phyloP scores from a whole-genome alignment of 2,113 vertebrate species.

The Xenopus laevis region DNA sequence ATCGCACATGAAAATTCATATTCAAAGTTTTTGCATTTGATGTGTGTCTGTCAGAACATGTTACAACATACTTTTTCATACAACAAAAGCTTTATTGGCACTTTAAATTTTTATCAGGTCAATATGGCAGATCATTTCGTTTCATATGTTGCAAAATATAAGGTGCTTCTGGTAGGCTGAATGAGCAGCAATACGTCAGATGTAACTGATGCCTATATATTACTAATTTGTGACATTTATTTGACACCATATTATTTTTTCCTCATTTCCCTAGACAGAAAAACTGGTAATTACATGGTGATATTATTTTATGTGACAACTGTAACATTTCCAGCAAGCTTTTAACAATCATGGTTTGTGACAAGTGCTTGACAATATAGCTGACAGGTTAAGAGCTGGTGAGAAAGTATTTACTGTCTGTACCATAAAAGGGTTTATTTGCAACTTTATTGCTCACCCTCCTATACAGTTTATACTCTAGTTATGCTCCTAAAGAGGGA shows the following conservation, averaged over 20 bases:
- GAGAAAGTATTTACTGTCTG: conserved; percentile 38
- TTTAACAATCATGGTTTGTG: conserved; percentile 38
- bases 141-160: background rate
- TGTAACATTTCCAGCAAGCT: conserved; percentile 40
- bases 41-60: background rate
- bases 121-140: conserved; percentile 1
- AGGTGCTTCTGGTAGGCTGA: background rate
- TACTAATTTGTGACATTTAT: conserved; percentile 35
- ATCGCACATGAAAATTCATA: too few relatives aligned
- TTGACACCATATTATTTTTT: conserved; percentile 6
- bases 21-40: too few relatives aligned
- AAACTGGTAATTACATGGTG: conserved; percentile 30
- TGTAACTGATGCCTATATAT: conserved; percentile 18
- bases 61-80: background rate
- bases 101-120: background rate
- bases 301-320: conserved; percentile 40
- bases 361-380: conserved; percentile 40
- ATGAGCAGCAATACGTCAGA: background rate
- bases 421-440: conserved; percentile 41
- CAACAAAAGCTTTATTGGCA: background rate
- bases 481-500: conserved; percentile 14
- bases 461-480: conserved; percentile 27
- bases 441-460: conserved; percentile 32
- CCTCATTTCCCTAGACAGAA: conserved; percentile 24
- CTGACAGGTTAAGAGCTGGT: conserved; percentile 42